phyloP scores from a whole-genome alignment of 1,140 invertebrate genomes.

The Trachymyrmex cornetzi region DNA sequence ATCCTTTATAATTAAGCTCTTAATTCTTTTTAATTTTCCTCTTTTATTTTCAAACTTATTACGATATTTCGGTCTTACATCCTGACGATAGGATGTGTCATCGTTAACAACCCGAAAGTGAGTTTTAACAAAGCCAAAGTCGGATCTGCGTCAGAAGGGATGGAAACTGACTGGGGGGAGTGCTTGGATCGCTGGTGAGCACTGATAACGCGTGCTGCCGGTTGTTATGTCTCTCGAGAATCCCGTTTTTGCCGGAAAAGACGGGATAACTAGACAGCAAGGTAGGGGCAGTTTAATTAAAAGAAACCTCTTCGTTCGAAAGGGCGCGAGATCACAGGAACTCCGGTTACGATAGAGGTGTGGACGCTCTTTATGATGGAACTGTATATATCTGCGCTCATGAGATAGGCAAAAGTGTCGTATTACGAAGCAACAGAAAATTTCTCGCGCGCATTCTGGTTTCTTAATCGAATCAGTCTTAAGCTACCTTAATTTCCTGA shows the following conservation, averaged over 20 bases:
- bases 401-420: constrained; percentile 78
- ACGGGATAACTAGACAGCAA: constrained; percentile 47
- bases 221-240: constrained; percentile 82
- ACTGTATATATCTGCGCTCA: constrained; percentile 75
- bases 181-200: constrained; percentile 80
- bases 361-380: constrained; percentile 79
- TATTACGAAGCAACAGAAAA: constrained; percentile 75
- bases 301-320: constrained; percentile 85
- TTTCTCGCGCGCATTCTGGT: constrained; percentile 18
- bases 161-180: constrained; percentile 51
- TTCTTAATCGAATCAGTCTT: not conserved
- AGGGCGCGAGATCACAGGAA: constrained; percentile 75
- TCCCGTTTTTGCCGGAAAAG: constrained; percentile 79
- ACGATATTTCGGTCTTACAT: constrained; percentile 14
- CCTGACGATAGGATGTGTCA: constrained; percentile 16
- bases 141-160: constrained; percentile 75
- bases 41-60: not conserved
- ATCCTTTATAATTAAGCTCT: too few relatives aligned
- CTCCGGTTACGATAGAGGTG: constrained; percentile 68
- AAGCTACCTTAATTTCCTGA: not conserved
- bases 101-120: constrained; percentile 40
- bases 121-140: constrained; percentile 78
- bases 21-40: not conserved
- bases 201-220: constrained; percentile 85
- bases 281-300: constrained; percentile 85